Base-by-base conservation (phyloP, 2,888 invertebrate genomes). In the Rapana venosa region DNA sequence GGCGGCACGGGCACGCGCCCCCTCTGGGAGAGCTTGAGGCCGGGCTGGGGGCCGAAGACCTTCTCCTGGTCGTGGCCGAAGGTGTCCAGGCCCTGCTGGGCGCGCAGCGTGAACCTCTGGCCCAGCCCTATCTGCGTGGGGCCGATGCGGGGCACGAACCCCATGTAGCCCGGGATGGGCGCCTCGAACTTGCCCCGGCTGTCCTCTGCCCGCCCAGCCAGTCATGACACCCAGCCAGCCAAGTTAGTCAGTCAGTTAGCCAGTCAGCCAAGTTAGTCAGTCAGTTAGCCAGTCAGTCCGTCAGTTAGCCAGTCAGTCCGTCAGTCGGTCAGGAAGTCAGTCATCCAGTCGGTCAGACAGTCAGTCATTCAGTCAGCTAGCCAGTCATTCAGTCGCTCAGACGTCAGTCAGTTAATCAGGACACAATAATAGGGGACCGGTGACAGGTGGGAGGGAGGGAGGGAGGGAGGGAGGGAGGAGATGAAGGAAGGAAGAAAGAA, bases 161-260 rank as follows among this genome's bases (percentile, higher is more conserved):
- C 96, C 90, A 92, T 92, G 93, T 96, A 96, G 8, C 96, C 96
- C 26, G 96, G 96, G n/a, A 96, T 95, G 2, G 96, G 96, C 8
- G 96, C 95, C 58, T 85, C 85, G 85, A 30, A 85, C 17, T 15
- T n/a, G 17, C 85, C 85, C 30, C n/a, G 26, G 11, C 17, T 15
- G 85, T 85, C 85, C n/a, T 58, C 85, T 85, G 85, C 8, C n/a
- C n/a, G n/a, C n/a, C n/a, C n/a, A n/a, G n/a, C n/a, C n/a, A n/a
- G n/a, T n/a, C n/a, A 66, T 15, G 66, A 66, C 22, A 66, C 15
- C 15, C 66, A 66, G 66, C 66, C 66, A 66, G 15, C n/a, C n/a
- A n/a, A n/a, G n/a, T n/a, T n/a, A n/a, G n/a, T n/a, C n/a, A n/a
- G n/a, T n/a, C n/a, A n/a, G n/a, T n/a, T n/a, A n/a, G n/a, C n/a